Percentiles rank a stretch among this genome's conserved stretches.
Evolutionary conservation across 2,888 invertebrate genomes (phyloP).

Genomic region (Sesamia inferens): DNA sequence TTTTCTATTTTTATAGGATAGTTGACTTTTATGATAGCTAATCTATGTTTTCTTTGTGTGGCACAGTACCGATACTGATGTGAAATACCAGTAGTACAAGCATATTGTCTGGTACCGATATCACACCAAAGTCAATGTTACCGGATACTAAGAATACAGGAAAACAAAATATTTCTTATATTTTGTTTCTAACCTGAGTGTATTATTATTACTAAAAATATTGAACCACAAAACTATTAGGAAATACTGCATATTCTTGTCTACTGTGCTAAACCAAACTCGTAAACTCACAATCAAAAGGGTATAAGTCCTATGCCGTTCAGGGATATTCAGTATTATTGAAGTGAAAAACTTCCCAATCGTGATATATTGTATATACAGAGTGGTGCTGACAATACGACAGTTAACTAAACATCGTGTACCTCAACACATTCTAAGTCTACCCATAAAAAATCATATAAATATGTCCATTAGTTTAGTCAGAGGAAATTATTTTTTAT

Average conservation of each 20-base stretch:
- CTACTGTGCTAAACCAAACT: slow-evolving; percentile 16
- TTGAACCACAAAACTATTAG: not conserved
- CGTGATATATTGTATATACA: slow-evolving; percentile 19
- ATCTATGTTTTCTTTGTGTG: not conserved
- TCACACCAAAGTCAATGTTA: too few species aligned
- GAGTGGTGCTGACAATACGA: too few species aligned
- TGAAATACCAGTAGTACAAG: too few species aligned
- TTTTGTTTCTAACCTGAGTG: too few species aligned
- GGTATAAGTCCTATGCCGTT: slow-evolving; percentile 24
- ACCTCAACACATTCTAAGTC: too few species aligned
- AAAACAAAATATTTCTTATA: not conserved
- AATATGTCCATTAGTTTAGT: too few species aligned
- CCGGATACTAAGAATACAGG: not conserved
- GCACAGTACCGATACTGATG: too few species aligned
- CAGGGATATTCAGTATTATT: slow-evolving; percentile 31
- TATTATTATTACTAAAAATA: not conserved
- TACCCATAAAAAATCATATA: too few species aligned
- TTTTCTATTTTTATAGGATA: not conserved
- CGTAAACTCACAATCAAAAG: slow-evolving; percentile 44
- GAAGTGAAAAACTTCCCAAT: slow-evolving; percentile 37
- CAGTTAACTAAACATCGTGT: too few species aligned
- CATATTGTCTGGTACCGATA: too few species aligned
- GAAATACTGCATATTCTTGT: slow-evolving; percentile 20
- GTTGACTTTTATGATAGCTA: not conserved
- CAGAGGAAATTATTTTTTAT: too few species aligned